These are phyloP conservation scores for Euzetes globulus DNA, from an alignment of 2,888 invertebrate genomes.

Conservation along the genomic window DNA sequence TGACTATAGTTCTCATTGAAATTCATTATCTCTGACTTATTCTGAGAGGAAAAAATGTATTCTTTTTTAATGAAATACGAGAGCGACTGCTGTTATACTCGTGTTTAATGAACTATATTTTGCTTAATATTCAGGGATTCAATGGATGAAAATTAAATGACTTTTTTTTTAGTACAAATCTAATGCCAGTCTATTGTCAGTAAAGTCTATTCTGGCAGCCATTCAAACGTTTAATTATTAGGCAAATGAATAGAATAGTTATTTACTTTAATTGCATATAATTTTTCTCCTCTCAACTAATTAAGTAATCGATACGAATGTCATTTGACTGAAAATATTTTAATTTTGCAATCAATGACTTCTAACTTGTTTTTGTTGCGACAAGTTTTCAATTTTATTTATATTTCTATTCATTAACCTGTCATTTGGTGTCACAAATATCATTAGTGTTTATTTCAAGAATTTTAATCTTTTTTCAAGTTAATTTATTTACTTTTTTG, in stretches of 20 bases:
- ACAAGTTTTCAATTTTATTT: neutral
- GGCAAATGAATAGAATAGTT: neutral
- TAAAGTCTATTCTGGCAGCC: neutral
- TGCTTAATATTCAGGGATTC: neutral
- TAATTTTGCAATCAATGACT: too few species aligned
- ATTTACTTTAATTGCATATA: neutral
- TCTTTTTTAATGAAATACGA: neutral
- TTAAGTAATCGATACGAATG: neutral
- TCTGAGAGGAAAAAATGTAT: neutral
- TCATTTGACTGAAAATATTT: neutral
- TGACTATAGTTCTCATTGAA: neutral
- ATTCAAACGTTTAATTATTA: neutral
- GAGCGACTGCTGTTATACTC: too few species aligned
- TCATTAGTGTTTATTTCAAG: neutral
- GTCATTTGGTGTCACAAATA: neutral
- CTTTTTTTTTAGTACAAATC: neutral
- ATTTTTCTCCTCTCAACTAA: neutral
- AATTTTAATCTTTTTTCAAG: neutral
- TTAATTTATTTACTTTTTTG: neutral
- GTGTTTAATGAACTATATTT: constrained; percentile 4
- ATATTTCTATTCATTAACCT: neutral
- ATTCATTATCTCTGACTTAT: neutral
- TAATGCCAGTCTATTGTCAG: neutral
- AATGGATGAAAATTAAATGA: neutral
- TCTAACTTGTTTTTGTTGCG: neutral